Percentiles rank a stretch among this genome's conserved stretches.
phyloP scores from a whole-genome alignment of 2,113 vertebrate species.

The Hemiprocne comata region DNA sequence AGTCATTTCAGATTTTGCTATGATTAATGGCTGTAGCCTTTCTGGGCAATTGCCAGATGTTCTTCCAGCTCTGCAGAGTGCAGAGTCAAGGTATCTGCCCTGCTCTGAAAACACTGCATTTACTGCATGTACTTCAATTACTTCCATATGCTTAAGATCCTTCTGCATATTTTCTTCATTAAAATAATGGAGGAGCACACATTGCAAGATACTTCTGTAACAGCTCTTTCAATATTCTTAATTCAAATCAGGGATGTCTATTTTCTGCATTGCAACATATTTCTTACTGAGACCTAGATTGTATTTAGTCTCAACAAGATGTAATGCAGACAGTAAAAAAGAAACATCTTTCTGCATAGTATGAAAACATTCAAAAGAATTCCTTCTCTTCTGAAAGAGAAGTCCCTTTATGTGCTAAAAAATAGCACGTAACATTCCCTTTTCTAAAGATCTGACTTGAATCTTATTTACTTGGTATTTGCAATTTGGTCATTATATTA shows the following conservation, averaged over 20 bases:
- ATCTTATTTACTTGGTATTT: not conserved
- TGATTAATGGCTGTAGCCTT: slow-evolving; percentile 17
- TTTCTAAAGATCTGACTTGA: not conserved
- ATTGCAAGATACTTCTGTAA: not conserved
- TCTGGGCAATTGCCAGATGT: slow-evolving; percentile 39
- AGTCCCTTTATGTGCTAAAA: not conserved
- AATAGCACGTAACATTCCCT: not conserved
- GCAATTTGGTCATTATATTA: not conserved
- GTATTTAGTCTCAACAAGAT: not conserved
- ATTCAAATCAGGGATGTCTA: not conserved
- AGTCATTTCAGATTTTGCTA: not conserved
- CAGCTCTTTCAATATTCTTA: not conserved
- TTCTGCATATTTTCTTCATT: slow-evolving; percentile 11
- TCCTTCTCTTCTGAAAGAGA: not conserved
- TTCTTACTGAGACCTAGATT: not conserved
- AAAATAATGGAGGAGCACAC: not conserved
- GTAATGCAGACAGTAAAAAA: not conserved
- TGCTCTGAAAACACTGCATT: not conserved
- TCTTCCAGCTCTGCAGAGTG: slow-evolving; percentile 1
- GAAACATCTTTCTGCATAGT: not conserved
- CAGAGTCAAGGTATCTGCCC: slow-evolving; percentile 16
- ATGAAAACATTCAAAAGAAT: not conserved
- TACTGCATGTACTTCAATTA: not conserved
- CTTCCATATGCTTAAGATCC: not conserved
- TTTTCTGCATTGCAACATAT: not conserved